Base-by-base conservation (phyloP, 2,113 vertebrate genomes). In the Dicaeum eximium region DNA sequence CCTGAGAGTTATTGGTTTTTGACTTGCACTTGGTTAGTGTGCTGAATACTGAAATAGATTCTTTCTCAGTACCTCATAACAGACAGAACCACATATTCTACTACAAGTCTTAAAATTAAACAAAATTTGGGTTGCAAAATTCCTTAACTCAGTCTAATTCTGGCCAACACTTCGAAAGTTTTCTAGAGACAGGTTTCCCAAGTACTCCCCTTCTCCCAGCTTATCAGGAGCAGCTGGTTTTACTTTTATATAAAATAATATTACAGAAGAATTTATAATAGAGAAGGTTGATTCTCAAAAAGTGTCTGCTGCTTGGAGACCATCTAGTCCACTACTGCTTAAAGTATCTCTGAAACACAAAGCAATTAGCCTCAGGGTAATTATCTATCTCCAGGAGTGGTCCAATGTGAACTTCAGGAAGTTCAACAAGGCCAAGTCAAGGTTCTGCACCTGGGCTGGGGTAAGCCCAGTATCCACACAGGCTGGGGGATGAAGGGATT, bases 401-500 rank as follows among this genome's bases (percentile, higher is more conserved):
- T 13, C 9, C 16, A 33, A 3, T 38, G 40, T 30, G 24, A 50
- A 69, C 23, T 33, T 62, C 22, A 21, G 24, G 15, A 14, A 20
- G 35, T 22, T 47, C 19, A 56, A 21, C 19, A 30, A 44, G 23
- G 27, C 14, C 54, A 42, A 42, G 23, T 48, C 35, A 61, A 7
- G 31, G 27, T 24, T 18, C 40, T 61, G 47, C 22, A 11, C 22
- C 33, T n/a, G 54, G 10, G 1, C 2, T 5, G 10, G 28, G 24
- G 20, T 1, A 62, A 16, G 3, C 5, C 20, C 4, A 0, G 15
- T 37, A 25, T 4, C 19, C 6, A 4, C 6, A 48, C 40, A 33
- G 11, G 53, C 35, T 56, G 45, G 30, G 28, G 31, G 1, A 35
- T 15, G 53, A 48, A 48, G n/a, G 25, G 60, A 21, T 21, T 6